A percentile compares a stretch with the other conserved stretches of the same genome.
Evolutionary conservation across 2,888 invertebrate species (phyloP).

Genomic region (Drosophila longiperda): DNA sequence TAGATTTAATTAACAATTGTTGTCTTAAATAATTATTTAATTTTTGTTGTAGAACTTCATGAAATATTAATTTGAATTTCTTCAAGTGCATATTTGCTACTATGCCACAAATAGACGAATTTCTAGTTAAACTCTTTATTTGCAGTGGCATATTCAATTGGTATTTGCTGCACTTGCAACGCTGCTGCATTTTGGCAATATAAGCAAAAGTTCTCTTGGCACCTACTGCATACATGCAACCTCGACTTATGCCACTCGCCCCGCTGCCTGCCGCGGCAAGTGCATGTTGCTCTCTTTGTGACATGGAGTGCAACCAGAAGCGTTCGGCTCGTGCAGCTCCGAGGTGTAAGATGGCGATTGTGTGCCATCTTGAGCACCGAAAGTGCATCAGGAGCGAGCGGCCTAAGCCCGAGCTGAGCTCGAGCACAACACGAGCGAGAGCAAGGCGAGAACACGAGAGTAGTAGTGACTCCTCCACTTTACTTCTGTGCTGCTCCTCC

Average conservation of each 20-base stretch:
- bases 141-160: not conserved
- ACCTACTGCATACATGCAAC: constrained; percentile 27
- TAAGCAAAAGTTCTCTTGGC: constrained; percentile 23
- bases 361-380: constrained; percentile 56
- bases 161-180: constrained; percentile 40
- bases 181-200: constrained; percentile 21
- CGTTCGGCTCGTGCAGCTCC: constrained; percentile 40
- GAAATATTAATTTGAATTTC: not conserved
- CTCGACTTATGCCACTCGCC: not conserved
- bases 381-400: constrained; percentile 51
- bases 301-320: constrained; percentile 25
- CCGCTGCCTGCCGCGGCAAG: not conserved
- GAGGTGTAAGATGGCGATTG: constrained; percentile 35
- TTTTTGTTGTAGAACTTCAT: not conserved
- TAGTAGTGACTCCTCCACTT: not conserved
- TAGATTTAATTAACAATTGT: not conserved
- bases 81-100: not conserved
- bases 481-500: not conserved
- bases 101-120: too few species aligned
- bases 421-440: constrained; percentile 9
- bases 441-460: constrained; percentile 16
- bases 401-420: constrained; percentile 8
- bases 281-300: constrained; percentile 43
- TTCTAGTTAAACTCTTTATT: not conserved
- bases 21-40: too few species aligned